These are phyloP conservation scores for Eupeodes luniger DNA, from an alignment of 2,888 invertebrate species.

Conservation along the genomic window DNA sequence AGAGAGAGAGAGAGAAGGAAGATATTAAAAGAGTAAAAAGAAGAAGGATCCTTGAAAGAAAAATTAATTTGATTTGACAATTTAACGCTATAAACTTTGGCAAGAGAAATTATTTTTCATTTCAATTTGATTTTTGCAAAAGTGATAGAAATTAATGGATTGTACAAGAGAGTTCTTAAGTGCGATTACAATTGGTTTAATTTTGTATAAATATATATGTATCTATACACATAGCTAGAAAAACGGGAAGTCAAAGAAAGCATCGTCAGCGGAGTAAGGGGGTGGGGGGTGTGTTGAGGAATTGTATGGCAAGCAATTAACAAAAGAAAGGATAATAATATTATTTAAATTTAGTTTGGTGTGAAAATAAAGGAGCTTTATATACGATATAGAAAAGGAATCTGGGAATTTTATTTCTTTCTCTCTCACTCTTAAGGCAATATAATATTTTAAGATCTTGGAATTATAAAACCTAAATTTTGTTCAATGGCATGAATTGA, in stretches of 20 bases:
- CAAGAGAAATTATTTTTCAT: conserved; percentile 53
- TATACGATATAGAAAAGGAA: too few relatives aligned
- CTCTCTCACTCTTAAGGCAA: too few relatives aligned
- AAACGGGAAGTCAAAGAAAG: neutral
- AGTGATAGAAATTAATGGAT: conserved; percentile 70
- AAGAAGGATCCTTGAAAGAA: conserved; percentile 27
- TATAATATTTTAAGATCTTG: too few relatives aligned
- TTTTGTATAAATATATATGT: neutral
- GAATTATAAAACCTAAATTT: too few relatives aligned
- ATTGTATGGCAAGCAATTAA: conserved; percentile 5
- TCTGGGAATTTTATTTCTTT: too few relatives aligned
- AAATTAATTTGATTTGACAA: conserved; percentile 68
- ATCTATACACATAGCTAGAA: neutral
- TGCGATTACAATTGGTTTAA: conserved; percentile 52
- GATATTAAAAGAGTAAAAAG: neutral
- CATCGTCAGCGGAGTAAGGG: too few relatives aligned
- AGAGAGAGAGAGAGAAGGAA: neutral
- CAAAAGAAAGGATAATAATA: neutral
- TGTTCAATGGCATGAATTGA: too few relatives aligned
- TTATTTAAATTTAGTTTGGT: conserved; percentile 9
- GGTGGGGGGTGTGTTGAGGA: too few relatives aligned
- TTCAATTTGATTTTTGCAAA: conserved; percentile 57
- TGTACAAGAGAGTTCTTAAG: conserved; percentile 48
- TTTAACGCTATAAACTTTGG: conserved; percentile 69
- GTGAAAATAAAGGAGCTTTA: neutral